Percentiles rank a stretch among this genome's conserved stretches.
phyloP scores from a whole-genome alignment of 1,140 invertebrate genomes.

The Drosophila eugracilis region DNA sequence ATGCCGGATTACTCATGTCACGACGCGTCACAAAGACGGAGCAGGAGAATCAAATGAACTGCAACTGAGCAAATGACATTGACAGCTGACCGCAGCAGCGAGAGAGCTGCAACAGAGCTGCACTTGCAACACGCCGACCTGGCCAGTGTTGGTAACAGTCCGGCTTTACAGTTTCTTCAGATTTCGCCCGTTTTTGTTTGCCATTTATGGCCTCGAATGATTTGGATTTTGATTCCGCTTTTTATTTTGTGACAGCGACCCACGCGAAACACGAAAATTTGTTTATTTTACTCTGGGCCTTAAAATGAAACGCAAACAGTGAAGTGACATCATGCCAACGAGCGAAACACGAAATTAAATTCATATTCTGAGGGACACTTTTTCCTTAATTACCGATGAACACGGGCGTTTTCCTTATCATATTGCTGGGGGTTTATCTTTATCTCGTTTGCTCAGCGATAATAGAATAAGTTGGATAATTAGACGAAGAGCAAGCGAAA shows the following conservation, averaged over 20 bases:
- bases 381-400: constrained; percentile 41
- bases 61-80: constrained; percentile 36
- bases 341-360: constrained; percentile 32
- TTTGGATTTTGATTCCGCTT: constrained; percentile 27
- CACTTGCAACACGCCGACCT: constrained; percentile 23
- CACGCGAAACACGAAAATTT: constrained; percentile 54
- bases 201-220: constrained; percentile 61
- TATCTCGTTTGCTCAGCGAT: constrained; percentile 41
- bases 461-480: constrained; percentile 54
- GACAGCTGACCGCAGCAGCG: constrained; percentile 52
- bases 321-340: constrained; percentile 63
- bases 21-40: constrained; percentile 30
- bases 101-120: constrained; percentile 14
- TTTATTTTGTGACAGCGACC: constrained; percentile 45
- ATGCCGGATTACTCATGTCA: constrained; percentile 64
- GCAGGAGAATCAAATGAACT: constrained; percentile 7
- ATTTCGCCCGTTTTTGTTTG: constrained; percentile 33
- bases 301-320: constrained; percentile 47
- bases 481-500: constrained; percentile 17
- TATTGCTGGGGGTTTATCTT: constrained; percentile 14
- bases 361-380: constrained; percentile 37
- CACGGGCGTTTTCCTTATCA: constrained; percentile 26
- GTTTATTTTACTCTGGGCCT: constrained; percentile 53
- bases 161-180: constrained; percentile 6
- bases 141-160: constrained; percentile 22